Base-by-base conservation (phyloP, 2,113 vertebrate species). In the Sterna hirundo region DNA sequence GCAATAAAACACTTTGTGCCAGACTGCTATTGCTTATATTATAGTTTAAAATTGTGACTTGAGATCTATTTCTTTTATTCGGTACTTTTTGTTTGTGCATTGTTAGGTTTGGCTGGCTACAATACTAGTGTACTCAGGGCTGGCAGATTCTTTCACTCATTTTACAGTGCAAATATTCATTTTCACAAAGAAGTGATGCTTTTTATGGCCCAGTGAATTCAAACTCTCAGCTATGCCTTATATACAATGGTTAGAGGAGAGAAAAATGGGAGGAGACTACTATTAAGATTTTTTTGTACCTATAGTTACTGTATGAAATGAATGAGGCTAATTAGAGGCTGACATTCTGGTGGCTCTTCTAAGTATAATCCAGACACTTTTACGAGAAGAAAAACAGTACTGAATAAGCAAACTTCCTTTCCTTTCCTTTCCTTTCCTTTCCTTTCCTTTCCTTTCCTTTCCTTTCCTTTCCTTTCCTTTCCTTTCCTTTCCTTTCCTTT, bases 1-100 rank as follows among this genome's bases (percentile, higher is more conserved):
- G 42, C 85, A 86, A 95, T 97, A 95, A 95, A 94, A 87, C 34
- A 90, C 11, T 83, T 94, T 65, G 76, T 95, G 82, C 84, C 89
- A 96, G 91, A 90, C 76, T 84, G 26, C 25, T 95, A 76, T 81
- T 89, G 71, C 88, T 93, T 95, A 47, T 68, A 49, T 78, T 87
- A 61, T 46, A 92, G 55, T 95, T 72, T 70, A 80, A 62, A 58
- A 64, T 55, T 94, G 60, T 60, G 81, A 79, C 83, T 95, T 23
- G 66, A 51, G 36, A 66, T 76, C 19, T 79, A 81, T 95, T 94
- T 92, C 34, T 88, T 95, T 30, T 75, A 44, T 92, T 77, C 3
- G 15, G 40, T 94, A 54, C 32, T 75, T 85, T 91, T 87, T 93
- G 58, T 86, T 91, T 84, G 69, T 70, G 47, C 51, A 78, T 88